A percentile compares a stretch with the other conserved stretches of the same genome.
Conservation (phyloP, 1,140 invertebrate species). For the Kradibia gibbosae region DNA sequence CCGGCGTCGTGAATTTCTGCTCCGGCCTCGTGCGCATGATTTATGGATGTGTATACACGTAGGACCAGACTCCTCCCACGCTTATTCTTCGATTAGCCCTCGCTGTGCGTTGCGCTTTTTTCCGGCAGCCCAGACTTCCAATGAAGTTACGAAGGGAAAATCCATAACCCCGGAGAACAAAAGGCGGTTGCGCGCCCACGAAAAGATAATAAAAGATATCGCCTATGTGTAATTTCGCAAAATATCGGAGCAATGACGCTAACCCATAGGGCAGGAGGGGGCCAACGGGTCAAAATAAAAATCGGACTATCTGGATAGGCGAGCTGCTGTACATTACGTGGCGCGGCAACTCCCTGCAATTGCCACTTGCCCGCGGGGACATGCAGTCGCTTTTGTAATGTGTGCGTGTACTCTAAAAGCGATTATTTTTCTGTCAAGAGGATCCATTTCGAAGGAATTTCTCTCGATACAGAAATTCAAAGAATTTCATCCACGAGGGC, state of each 20-base stretch:
- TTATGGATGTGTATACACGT: not conserved
- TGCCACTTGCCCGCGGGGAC: not conserved
- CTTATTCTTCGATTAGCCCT: constrained; percentile 1
- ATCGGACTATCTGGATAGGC: no score
- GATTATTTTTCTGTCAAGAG: constrained; percentile 3
- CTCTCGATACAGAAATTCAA: not conserved
- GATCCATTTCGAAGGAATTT: not conserved
- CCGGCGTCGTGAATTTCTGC: not conserved
- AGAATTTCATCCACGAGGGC: not conserved
- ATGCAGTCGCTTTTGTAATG: not conserved
- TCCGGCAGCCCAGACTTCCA: not conserved
- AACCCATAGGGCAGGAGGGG: not conserved
- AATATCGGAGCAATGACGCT: constrained; percentile 33
- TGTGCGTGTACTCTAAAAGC: not conserved
- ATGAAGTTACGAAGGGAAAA: constrained; percentile 14
- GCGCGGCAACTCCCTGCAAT: not conserved
- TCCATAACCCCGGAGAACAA: constrained; percentile 35
- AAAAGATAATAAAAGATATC: constrained; percentile 19
- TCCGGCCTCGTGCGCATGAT: constrained; percentile 11
- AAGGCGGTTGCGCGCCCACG: not conserved
- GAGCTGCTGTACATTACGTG: not conserved
- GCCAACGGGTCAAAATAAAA: not conserved
- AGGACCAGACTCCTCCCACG: not conserved
- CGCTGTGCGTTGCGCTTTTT: not conserved
- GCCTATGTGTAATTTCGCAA: constrained; percentile 27